phyloP scores from a whole-genome alignment of 2,113 vertebrate species.

The Rhipidura dahli region DNA sequence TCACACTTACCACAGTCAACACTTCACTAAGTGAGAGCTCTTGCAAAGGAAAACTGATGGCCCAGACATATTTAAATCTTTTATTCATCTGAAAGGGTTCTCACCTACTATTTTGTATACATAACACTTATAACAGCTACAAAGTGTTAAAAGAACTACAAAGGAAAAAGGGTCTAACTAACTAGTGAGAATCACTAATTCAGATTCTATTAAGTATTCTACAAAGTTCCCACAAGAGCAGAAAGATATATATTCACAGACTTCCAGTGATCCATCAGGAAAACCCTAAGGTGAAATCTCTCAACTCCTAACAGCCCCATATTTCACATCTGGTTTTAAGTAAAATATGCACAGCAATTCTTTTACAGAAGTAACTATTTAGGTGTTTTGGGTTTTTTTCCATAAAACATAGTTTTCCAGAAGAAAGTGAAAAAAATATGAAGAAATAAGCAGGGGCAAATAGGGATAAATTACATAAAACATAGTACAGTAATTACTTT shows the following conservation, averaged over 20 bases:
- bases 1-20: background rate
- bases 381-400: background rate
- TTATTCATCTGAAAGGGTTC: background rate
- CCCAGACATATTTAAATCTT: background rate
- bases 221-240: background rate
- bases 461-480: background rate
- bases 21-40: background rate
- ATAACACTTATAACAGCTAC: background rate
- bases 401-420: background rate
- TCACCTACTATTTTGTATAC: background rate
- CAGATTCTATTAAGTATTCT: constrained; percentile 17
- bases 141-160: background rate
- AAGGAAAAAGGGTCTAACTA: background rate
- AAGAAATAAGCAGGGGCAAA: background rate
- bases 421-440: background rate
- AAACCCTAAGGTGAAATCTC: constrained; percentile 23
- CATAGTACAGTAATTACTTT: background rate
- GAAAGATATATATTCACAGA: background rate
- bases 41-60: background rate
- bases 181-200: background rate
- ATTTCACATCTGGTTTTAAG: background rate
- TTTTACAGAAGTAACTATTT: background rate
- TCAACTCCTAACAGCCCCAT: background rate
- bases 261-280: background rate
- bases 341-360: background rate